Evolutionary conservation across 2,888 invertebrate genomes (phyloP).

Genomic region (Sycophila texana): DNA sequence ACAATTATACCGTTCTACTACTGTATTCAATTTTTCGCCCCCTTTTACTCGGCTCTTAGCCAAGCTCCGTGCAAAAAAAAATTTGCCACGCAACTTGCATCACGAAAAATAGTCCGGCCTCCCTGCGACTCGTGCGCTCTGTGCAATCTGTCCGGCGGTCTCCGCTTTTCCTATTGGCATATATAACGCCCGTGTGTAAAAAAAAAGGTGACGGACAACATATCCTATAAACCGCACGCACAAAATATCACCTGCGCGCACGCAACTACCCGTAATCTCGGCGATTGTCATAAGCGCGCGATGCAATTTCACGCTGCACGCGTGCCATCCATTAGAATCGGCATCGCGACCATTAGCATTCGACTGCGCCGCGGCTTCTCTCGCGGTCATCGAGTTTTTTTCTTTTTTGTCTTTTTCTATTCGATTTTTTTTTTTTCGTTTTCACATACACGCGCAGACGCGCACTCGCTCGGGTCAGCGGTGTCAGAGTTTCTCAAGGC

Average conservation of each 20-base stretch:
- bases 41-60: no score
- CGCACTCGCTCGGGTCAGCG: constrained; percentile 58
- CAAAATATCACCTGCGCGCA: constrained; percentile 45
- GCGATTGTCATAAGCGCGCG: constrained; percentile 8
- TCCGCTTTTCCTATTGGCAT: neutral
- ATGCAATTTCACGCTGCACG: constrained; percentile 30
- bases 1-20: no score
- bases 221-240: constrained; percentile 1
- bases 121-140: neutral
- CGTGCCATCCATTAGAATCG: constrained; percentile 33
- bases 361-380: no score
- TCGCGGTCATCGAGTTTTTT: neutral
- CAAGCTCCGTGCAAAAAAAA: no score
- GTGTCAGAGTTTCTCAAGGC: constrained; percentile 62
- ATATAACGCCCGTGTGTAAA: neutral
- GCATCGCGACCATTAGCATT: no score
- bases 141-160: no score
- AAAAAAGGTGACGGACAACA: no score
- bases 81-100: no score
- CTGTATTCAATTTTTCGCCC: no score
- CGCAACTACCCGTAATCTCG: constrained; percentile 1
- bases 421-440: neutral
- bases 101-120: neutral
- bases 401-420: neutral
- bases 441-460: neutral